Conservation (phyloP, 2,888 invertebrate species). For the Taenaris catops region DNA sequence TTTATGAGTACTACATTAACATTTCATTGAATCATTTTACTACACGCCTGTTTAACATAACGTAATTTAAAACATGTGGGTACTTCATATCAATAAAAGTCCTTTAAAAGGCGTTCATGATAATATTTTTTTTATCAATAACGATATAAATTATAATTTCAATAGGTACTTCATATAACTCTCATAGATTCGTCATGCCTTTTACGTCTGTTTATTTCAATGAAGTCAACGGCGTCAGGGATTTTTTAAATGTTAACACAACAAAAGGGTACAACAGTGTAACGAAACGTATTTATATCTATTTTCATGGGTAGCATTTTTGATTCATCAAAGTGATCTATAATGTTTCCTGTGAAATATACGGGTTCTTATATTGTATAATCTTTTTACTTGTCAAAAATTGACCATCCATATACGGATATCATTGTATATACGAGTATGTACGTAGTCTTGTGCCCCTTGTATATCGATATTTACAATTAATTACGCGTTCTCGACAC, state of each 20-base stretch:
- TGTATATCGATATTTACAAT: no score
- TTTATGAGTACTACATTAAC: no score
- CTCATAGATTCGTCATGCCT: conserved; percentile 57
- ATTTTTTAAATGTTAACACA: conserved; percentile 28
- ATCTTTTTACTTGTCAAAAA: no score
- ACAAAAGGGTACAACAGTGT: conserved; percentile 30
- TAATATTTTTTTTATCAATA: conserved; percentile 60
- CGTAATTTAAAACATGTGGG: conserved; percentile 54
- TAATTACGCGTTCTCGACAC: no score
- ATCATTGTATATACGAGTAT: no score
- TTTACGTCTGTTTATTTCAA: conserved; percentile 56
- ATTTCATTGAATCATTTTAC: conserved; percentile 4
- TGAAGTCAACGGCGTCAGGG: conserved; percentile 25
- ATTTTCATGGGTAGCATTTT: conserved; percentile 13
- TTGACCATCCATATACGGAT: no score
- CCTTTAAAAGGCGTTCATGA: conserved; percentile 37
- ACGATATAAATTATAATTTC: conserved; percentile 34
- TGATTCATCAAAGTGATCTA: no score
- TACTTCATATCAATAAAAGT: conserved; percentile 51
- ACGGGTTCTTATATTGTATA: no score
- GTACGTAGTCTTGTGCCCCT: no score
- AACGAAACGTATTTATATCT: conserved; percentile 25
- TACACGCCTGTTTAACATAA: conserved; percentile 21
- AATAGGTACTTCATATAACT: conserved; percentile 44
- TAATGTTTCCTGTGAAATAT: no score